Conservation (phyloP, 2,888 invertebrate genomes). For the Eristalis arbustorum region DNA sequence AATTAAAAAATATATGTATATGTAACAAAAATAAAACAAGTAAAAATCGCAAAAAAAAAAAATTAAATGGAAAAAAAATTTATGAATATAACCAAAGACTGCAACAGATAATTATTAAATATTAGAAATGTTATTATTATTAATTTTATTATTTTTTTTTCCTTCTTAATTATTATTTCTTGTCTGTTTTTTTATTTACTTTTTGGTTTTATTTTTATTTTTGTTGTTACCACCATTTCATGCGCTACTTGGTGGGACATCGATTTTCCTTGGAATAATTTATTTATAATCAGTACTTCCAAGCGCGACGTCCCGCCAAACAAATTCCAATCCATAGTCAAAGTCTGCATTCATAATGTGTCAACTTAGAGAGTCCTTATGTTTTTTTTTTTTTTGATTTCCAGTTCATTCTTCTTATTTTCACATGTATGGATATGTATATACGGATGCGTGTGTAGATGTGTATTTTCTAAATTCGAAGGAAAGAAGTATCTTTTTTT, state of each 20-base stretch:
- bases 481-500: constrained; percentile 40
- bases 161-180: constrained; percentile 19
- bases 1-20: constrained; percentile 35
- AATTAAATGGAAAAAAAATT: constrained; percentile 73
- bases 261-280: not conserved
- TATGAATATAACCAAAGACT: constrained; percentile 81
- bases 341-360: constrained; percentile 28
- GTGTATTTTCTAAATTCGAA: constrained; percentile 23
- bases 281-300: not conserved
- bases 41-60: constrained; percentile 72
- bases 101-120: constrained; percentile 81
- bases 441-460: constrained; percentile 35
- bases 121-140: constrained; percentile 79
- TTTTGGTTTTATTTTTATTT: constrained; percentile 30
- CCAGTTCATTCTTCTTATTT: constrained; percentile 28
- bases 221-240: constrained; percentile 23
- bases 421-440: constrained; percentile 23
- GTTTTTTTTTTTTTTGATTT: not conserved
- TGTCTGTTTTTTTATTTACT: constrained; percentile 46
- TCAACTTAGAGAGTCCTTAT: not conserved
- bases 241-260: constrained; percentile 26
- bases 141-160: constrained; percentile 71
- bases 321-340: constrained; percentile 68
- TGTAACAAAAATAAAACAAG: constrained; percentile 50
- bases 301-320: not conserved